phyloP scores from a whole-genome alignment of 1,140 invertebrate species.

The Homalodisca vitripennis region DNA sequence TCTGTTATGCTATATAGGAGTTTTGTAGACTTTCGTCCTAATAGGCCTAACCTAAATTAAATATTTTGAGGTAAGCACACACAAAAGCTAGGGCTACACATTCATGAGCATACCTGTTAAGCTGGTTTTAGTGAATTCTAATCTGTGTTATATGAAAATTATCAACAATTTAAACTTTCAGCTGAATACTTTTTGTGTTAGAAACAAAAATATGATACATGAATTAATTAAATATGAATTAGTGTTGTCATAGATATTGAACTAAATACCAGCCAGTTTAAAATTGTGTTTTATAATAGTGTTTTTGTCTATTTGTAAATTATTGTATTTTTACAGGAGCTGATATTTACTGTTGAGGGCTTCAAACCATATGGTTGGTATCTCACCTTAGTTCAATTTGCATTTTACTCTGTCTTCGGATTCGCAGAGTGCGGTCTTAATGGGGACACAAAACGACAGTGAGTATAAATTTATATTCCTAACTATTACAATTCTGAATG shows the following conservation, averaged over 20 bases:
- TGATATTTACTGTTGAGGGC: slow-evolving; percentile 87
- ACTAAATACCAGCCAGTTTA: not conserved
- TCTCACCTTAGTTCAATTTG: slow-evolving; percentile 90
- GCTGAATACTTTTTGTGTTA: not conserved
- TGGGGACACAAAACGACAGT: slow-evolving; percentile 66
- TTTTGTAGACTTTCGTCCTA: too few relatives aligned
- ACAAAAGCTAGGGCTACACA: too few relatives aligned
- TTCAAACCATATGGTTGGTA: slow-evolving; percentile 91
- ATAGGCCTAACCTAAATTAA: too few relatives aligned
- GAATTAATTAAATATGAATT: not conserved
- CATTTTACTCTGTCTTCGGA: slow-evolving; percentile 80
- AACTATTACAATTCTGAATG: not conserved
- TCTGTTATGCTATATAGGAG: too few relatives aligned
- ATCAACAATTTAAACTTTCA: not conserved
- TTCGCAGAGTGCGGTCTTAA: slow-evolving; percentile 69
- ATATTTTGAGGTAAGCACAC: too few relatives aligned
- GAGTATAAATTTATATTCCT: slow-evolving; percentile 48
- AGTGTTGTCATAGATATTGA: not conserved
- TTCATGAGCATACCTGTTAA: too few relatives aligned
- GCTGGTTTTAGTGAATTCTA: too few relatives aligned
- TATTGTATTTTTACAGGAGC: slow-evolving; percentile 60
- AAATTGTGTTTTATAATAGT: not conserved
- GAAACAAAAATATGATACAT: not conserved
- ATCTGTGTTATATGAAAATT: not conserved
- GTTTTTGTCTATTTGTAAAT: not conserved